These are phyloP conservation scores for Lepisosteus osseus DNA, from an alignment of 2,113 vertebrate species.

Conservation along the genomic window DNA sequence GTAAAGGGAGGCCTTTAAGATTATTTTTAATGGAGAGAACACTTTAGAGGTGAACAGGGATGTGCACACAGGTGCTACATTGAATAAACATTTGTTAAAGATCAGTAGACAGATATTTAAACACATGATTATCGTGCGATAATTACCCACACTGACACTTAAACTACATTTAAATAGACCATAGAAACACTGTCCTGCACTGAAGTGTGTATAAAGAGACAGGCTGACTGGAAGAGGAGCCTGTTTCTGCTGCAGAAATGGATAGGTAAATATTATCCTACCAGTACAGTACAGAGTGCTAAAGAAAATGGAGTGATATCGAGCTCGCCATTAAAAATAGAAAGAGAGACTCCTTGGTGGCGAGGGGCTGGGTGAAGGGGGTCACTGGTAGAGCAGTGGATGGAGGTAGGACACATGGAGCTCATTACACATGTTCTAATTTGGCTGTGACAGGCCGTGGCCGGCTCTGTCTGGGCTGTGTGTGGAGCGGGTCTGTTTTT, in stretches of 20 bases:
- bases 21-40: no score
- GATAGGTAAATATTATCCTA: slow-evolving; percentile 1
- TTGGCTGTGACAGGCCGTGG: neutral
- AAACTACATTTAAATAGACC: no score
- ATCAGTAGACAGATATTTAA: no score
- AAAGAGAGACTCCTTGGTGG: neutral
- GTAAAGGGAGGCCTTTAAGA: no score
- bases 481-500: neutral
- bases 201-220: no score
- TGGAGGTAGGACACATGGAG: neutral
- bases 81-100: no score
- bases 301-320: neutral
- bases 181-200: no score
- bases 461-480: neutral
- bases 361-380: neutral
- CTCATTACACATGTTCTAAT: neutral
- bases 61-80: no score
- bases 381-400: neutral
- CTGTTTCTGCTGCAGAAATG: neutral
- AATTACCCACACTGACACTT: no score
- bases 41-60: no score
- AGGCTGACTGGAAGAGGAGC: no score
- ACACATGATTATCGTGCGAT: no score
- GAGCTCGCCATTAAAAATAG: neutral
- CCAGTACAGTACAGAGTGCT: neutral